These are phyloP conservation scores for Acipenser transmontanus DNA, from an alignment of 2,797 vertebrate genomes.

Conservation along the genomic window DNA sequence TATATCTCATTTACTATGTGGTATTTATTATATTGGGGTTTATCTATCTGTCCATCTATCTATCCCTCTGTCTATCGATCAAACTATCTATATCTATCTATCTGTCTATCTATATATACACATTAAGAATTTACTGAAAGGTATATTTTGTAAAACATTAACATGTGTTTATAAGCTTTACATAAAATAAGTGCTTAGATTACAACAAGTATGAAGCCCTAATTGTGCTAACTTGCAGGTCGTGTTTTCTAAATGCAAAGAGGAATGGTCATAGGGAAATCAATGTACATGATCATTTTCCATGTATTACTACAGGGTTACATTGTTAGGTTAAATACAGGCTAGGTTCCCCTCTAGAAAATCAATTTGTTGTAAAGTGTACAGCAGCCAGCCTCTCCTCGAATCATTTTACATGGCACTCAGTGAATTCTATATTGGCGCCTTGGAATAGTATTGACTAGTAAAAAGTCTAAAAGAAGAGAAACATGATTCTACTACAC, in stretches of 20 bases:
- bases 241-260: slow-evolving; percentile 54
- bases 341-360: slow-evolving; percentile 89
- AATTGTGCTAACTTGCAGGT: slow-evolving; percentile 17
- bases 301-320: slow-evolving; percentile 86
- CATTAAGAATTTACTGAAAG: too few species aligned
- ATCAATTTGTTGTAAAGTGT: slow-evolving; percentile 87
- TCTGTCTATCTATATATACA: too few species aligned
- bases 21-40: too few species aligned
- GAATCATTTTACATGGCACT: slow-evolving; percentile 73
- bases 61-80: too few species aligned
- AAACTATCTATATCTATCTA: too few species aligned
- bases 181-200: too few species aligned
- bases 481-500: slow-evolving; percentile 31
- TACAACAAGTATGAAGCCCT: too few species aligned
- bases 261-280: slow-evolving; percentile 81
- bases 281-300: slow-evolving; percentile 89
- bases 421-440: slow-evolving; percentile 57
- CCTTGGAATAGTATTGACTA: slow-evolving; percentile 56
- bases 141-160: too few species aligned
- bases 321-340: slow-evolving; percentile 94
- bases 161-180: too few species aligned
- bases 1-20: too few species aligned
- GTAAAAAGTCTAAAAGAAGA: slow-evolving; percentile 32
- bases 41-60: too few species aligned
- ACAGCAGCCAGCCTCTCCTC: slow-evolving; percentile 59